Evolutionary conservation across 2,888 invertebrate genomes (phyloP).

Genomic region (Elmis aenea): DNA sequence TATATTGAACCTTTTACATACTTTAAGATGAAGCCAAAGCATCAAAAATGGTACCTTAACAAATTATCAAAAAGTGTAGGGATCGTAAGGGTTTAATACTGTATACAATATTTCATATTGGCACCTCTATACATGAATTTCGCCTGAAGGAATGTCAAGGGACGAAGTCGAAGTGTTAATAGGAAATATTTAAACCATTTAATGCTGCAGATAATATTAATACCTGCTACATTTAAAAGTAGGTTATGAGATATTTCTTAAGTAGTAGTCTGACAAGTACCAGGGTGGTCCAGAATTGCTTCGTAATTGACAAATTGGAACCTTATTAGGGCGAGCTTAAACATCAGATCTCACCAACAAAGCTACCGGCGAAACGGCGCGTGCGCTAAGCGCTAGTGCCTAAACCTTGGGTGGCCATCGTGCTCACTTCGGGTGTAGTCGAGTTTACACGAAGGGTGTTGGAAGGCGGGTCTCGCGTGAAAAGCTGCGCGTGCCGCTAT

Average conservation of each 20-base stretch:
- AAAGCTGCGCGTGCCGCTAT: conserved; percentile 70
- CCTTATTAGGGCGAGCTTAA: conserved; percentile 58
- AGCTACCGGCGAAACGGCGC: conserved; percentile 22
- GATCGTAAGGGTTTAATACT: too few species aligned
- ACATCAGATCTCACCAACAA: conserved; percentile 50
- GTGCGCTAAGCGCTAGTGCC: conserved; percentile 29
- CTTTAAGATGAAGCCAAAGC: too few species aligned
- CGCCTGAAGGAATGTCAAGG: too few species aligned
- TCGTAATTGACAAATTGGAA: conserved; percentile 69
- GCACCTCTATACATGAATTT: too few species aligned
- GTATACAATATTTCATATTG: too few species aligned
- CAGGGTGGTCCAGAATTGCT: conserved; percentile 40
- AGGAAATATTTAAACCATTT: too few species aligned
- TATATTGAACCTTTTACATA: too few species aligned
- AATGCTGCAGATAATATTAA: too few species aligned
- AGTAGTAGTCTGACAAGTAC: conserved; percentile 1
- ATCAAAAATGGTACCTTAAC: too few species aligned
- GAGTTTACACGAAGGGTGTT: conserved; percentile 31
- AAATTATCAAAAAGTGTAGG: too few species aligned
- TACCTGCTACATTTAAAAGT: too few species aligned
- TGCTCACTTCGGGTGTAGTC: conserved; percentile 23
- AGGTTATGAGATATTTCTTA: neutral
- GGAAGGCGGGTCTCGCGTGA: conserved; percentile 45
- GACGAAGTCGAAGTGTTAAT: too few species aligned
- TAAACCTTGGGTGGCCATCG: conserved; percentile 8